Base-by-base conservation (phyloP, 2,113 vertebrate species). In the Carassius carassius region DNA sequence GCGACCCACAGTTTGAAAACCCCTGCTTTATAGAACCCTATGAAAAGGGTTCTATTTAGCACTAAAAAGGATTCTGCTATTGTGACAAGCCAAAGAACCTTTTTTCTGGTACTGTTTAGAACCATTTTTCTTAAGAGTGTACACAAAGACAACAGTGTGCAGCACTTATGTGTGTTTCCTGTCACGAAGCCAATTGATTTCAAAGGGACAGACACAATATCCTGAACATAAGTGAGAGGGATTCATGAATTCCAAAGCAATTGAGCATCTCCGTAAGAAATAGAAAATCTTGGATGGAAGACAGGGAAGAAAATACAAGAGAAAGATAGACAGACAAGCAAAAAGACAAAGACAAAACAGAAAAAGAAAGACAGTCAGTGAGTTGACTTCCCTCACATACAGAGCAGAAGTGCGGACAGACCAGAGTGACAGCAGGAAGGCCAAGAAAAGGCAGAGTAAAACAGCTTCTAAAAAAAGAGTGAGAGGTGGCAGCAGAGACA, bases 191-290 rank as follows among this genome's bases (percentile, higher is more conserved):
- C 94, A 95, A 96, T 95, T 94, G 94, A 95, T 94, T 91, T 93
- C 94, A 93, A 92, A 85, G 92, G 96, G 94, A 94, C 95, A 95
- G 94, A 97, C 95, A 95, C 94, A 96, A 96, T 96, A 97, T 96
- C 95, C 95, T 95, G 94, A 94, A 94, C 93, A 93, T 91, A 94
- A 93, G 90, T 94, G 95, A 95, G 91, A 90, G 88, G 90, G 89
- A 95, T 95, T 96, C 97, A 95, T 96, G 94, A 95, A 96, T 96
- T 97, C 96, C 94, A 95, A 93, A 95, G 94, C 93, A 92, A 88
- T 84, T 85, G 93, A 93, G 92, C 94, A 91, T 91, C 94, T 93
- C 91, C 93, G 89, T 90, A 92, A 92, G 91, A 76, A 92, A 92
- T 93, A 92, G 88, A 82, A 73, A 44, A 81, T 81, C 21, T 58